Base-by-base conservation (phyloP, 92 coral and sea anemone genomes). In the Chrysogorgia sp. region DNA sequence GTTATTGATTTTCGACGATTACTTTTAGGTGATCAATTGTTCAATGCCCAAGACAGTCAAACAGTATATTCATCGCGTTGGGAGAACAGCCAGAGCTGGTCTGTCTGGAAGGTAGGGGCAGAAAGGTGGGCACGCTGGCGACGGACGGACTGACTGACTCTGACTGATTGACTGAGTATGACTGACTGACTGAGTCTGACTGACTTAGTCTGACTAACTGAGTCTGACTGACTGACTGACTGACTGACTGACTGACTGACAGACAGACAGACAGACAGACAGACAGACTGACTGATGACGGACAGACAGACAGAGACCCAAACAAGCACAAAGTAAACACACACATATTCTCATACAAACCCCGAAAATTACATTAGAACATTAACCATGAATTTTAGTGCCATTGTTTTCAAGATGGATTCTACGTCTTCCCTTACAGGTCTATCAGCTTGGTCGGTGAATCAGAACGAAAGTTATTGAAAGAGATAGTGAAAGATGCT, bases 21-120 rank as follows among this genome's bases (percentile, higher is more conserved):
- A 13, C 0, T 59, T 47, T 19, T 81, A 90, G 96, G 96, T 93
- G 17, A 90, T 90, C 7, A 94, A 94, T 68, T 80, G 74, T 71
- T 89, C 86, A 13, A 90, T 94, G 91, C 98, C 98, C 3, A 88
- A 92, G 7, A 81, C 92, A 10, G 20, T 89, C 19, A 94, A 94
- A 70, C 92, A 90, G 37, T 94, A 94, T 70, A 91, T 94, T 28
- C 98, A 94, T 63, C 88, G 98, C 34, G 98, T 94, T 22, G 98
- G 98, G 21, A 79, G 98, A 47, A 94, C 98, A 24, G 98, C 98
- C 22, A 90, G 98, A 28, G 98, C 98, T 1, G 98, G 98, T 17
- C 86, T 88, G 53, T 91, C 96, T 74, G 98, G 98, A 63, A 94
- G 98, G 98, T 94, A 70, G n/a, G n/a, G n/a, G n/a, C n/a, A n/a